These are phyloP conservation scores for Dione vanillae DNA, from an alignment of 2,888 invertebrate species.

Conservation along the genomic window DNA sequence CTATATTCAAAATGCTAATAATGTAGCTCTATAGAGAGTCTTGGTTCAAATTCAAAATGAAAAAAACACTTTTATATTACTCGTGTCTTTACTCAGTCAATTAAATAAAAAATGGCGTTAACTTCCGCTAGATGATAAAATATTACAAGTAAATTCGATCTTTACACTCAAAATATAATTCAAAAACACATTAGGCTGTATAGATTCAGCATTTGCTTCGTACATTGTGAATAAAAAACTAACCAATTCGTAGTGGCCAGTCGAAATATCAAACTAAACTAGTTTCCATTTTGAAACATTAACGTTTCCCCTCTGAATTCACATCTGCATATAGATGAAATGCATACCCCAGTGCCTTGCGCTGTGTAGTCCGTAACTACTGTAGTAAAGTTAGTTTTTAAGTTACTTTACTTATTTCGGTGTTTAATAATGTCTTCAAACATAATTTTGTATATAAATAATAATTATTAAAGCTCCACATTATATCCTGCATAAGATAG, in stretches of 20 bases:
- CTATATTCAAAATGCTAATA: neutral
- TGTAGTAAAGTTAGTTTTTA: neutral
- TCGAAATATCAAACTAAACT: conserved; percentile 19
- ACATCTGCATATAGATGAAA: conserved; percentile 46
- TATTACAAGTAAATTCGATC: neutral
- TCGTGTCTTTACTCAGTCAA: no score
- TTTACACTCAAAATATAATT: neutral
- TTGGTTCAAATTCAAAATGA: neutral
- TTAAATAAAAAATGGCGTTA: no score
- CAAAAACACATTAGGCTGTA: neutral
- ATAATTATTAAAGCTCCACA: neutral
- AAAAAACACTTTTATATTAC: no score
- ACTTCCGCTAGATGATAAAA: neutral
- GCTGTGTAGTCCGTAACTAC: conserved; percentile 10
- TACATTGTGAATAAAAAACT: conserved; percentile 9
- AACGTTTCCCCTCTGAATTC: conserved; percentile 33
- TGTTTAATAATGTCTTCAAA: no score
- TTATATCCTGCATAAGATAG: no score
- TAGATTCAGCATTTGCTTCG: conserved; percentile 17
- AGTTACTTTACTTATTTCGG: conserved; percentile 1
- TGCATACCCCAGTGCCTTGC: conserved; percentile 29
- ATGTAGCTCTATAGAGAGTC: neutral
- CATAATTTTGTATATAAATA: no score
- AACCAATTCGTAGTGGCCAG: conserved; percentile 12
- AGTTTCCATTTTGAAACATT: conserved; percentile 40